These are phyloP conservation scores for Molossus alvarezi DNA, from an alignment of 2,797 vertebrate genomes.

Conservation along the genomic window DNA sequence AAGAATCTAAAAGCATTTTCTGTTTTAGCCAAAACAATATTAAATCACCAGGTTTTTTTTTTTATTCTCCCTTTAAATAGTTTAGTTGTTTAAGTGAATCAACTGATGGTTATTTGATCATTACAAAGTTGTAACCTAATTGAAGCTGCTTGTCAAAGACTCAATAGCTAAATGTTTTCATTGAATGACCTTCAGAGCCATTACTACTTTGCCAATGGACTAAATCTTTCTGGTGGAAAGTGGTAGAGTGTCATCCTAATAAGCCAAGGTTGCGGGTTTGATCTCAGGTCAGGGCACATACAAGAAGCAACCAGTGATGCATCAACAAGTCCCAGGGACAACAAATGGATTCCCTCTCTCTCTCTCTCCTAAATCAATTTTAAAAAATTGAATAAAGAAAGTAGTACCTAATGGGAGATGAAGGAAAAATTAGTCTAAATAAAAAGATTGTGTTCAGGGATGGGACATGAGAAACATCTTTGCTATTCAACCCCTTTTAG, in stretches of 20 bases:
- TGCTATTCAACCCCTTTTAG: not conserved
- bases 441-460: not conserved
- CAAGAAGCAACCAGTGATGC: not conserved
- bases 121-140: slow-evolving; percentile 10
- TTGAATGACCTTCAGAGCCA: slow-evolving; percentile 34
- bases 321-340: not conserved
- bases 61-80: not conserved
- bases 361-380: not conserved
- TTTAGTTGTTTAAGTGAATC: slow-evolving; percentile 59
- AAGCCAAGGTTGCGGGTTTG: not conserved
- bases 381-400: not conserved
- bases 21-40: slow-evolving; percentile 60
- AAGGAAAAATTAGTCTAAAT: not conserved
- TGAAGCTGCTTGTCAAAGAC: slow-evolving; percentile 26
- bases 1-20: slow-evolving; percentile 54
- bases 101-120: not conserved
- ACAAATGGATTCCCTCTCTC: not conserved
- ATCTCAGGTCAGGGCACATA: not conserved
- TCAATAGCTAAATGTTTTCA: slow-evolving; percentile 19
- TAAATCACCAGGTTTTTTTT: not conserved
- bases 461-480: not conserved
- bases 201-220: not conserved
- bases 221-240: slow-evolving; percentile 37
- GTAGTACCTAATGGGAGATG: not conserved
- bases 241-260: not conserved